Percentiles rank a stretch among this genome's conserved stretches.
These are phyloP conservation scores for Sesamia nonagrioides DNA, from an alignment of 1,140 invertebrate genomes.

Conservation along the genomic window DNA sequence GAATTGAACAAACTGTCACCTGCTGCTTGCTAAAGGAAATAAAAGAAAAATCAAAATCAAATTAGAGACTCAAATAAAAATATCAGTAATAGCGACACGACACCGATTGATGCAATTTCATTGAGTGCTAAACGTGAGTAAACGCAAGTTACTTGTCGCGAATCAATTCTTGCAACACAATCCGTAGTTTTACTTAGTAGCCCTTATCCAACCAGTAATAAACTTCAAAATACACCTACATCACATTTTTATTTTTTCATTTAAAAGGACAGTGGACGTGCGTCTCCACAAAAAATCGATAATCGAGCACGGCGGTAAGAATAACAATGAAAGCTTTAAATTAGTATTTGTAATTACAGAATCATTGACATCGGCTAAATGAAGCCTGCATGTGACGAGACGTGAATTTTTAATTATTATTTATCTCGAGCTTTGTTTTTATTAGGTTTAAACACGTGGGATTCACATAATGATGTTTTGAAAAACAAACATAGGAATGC, in stretches of 20 bases:
- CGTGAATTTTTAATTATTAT: slow-evolving; percentile 71
- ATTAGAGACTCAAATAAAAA: slow-evolving; percentile 80
- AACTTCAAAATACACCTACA: slow-evolving; percentile 58
- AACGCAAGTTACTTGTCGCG: slow-evolving; percentile 71
- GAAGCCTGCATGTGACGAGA: slow-evolving; percentile 69
- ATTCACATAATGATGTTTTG: slow-evolving; percentile 32
- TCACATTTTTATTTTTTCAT: slow-evolving; percentile 51
- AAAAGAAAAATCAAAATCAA: slow-evolving; percentile 72
- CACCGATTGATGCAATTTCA: slow-evolving; percentile 83
- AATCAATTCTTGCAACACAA: slow-evolving; percentile 65
- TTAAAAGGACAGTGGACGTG: slow-evolving; percentile 74
- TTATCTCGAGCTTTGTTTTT: slow-evolving; percentile 48
- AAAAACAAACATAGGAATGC: slow-evolving; percentile 8
- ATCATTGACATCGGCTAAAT: slow-evolving; percentile 80
- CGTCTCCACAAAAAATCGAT: slow-evolving; percentile 76
- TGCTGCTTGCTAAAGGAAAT: slow-evolving; percentile 60
- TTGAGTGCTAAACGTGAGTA: slow-evolving; percentile 84
- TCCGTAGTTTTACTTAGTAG: slow-evolving; percentile 48
- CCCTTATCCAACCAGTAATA: slow-evolving; percentile 58
- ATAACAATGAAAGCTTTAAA: slow-evolving; percentile 83
- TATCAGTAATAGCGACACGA: slow-evolving; percentile 80
- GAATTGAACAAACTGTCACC: slow-evolving; percentile 64
- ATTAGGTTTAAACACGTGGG: slow-evolving; percentile 25
- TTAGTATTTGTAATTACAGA: slow-evolving; percentile 84
- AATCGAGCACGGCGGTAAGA: slow-evolving; percentile 75